Evolutionary conservation across 2,113 vertebrate genomes (phyloP), one percentile per base, ranked within the genome.

Genomic region (Oenanthe oenanthe): DNA sequence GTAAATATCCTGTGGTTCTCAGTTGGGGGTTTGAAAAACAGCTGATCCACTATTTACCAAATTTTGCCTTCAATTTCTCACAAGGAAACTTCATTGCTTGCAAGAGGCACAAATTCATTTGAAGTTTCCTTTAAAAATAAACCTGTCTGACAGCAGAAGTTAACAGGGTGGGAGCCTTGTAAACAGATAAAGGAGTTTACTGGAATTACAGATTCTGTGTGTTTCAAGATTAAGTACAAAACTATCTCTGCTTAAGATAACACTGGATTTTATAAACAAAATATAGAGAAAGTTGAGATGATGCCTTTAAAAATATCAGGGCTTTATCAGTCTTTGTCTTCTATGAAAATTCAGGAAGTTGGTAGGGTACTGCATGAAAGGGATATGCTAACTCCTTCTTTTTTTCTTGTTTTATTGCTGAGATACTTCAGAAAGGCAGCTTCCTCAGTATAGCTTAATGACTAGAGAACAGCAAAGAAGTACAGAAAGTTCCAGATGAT

Each of bases 51-150:
- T 34, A 58, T 83, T 79, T 82, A 83, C 29, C 7, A 25, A 65
- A 60, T 25, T 75, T 40, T 72, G 22, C 60, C 40, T 63, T 54
- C 54, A 56, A 16, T 76, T 85, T 82, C 63, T 80, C 74, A 66
- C 13, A 73, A 81, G 51, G 9, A 81, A 85, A 65, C 54, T 65
- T 85, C 42, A 68, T 53, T 85, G 36, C 40, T 85, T 87, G 16
- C 6, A 88, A 77, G 34, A 82, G 31, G 36, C 17, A 73, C 7
- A 82, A 82, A 76, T 36, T 79, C 26, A 76, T 89, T 82, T 89
- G 51, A 88, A 56, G 29, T 82, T 85, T 80, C 42, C 56, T 94
- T 78, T 88, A 76, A 82, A 89, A 95, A 95, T 58, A 91, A 85
- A 91, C 78, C 58, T 57, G 4, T 28, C 62, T 76, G 71, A 85